These are phyloP conservation scores for Naja naja DNA, from an alignment of 2,113 vertebrate genomes.

Conservation along the genomic window DNA sequence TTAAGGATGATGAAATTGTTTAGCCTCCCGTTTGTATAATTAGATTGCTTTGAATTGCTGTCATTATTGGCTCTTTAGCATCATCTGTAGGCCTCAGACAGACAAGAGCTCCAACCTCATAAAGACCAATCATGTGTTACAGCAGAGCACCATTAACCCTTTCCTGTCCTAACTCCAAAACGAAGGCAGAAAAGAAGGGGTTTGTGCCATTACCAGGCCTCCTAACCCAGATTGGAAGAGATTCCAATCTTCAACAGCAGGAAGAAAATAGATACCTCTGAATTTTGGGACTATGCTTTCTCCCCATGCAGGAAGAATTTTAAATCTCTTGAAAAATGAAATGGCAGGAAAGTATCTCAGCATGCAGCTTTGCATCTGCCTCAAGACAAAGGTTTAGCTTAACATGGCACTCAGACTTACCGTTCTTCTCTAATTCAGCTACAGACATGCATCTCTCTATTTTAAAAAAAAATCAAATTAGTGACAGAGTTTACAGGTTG, in stretches of 20 bases:
- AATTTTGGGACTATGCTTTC: background rate
- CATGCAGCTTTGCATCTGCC: background rate
- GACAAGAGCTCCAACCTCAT: conserved; percentile 93
- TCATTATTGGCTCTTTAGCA: conserved; percentile 99
- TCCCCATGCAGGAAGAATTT: background rate
- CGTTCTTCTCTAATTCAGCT: background rate
- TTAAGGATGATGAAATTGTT: conserved; percentile 99
- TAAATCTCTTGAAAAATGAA: background rate
- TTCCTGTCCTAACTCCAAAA: conserved; percentile 73
- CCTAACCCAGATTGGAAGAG: fast-evolving
- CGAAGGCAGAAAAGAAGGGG: conserved; percentile 35
- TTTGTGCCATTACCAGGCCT: background rate
- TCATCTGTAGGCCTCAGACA: conserved; percentile 89
- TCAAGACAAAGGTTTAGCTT: background rate
- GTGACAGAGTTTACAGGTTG: background rate
- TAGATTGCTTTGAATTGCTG: conserved; percentile 97
- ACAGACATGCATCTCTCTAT: no score
- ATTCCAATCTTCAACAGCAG: background rate
- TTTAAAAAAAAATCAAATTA: background rate
- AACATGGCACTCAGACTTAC: background rate
- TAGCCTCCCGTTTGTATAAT: conserved; percentile 98
- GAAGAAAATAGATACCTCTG: background rate
- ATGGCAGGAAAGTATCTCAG: background rate
- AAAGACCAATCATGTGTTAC: conserved; percentile 94
- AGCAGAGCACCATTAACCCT: conserved; percentile 81